Evolutionary conservation across 2,797 vertebrate species (phyloP), one percentile per base, ranked within the genome.

Genomic region (Aphelocoma californica): DNA sequence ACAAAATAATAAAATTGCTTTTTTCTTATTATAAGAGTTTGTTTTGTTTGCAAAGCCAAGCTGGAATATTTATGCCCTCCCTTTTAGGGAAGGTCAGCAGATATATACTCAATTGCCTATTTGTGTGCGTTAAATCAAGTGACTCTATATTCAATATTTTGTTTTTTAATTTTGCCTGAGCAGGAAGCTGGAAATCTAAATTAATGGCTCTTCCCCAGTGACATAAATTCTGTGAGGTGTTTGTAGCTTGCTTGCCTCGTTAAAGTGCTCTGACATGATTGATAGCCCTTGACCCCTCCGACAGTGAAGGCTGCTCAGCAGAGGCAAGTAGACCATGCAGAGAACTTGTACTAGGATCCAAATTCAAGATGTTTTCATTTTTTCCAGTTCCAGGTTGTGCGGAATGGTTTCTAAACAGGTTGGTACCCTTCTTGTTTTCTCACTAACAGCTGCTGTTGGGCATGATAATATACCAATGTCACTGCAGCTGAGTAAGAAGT

Each of bases 121-220:
- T 98, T 97, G 80, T 85, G 82, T 48, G 32, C 2, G 34, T 75
- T 98, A 97, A 97, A 97, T 97, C 96, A 97, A 93, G 88, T 0
- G 21, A 85, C 94, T 93, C 64, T 87, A 87, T 93, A 96, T 97
- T 96, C 97, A 97, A 93, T 97, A 97, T 96, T 97, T 97, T 97
- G 94, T 95, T 97, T 97, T 97, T 97, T 92, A 97, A 95, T 98
- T 98, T 97, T 97, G 81, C 77, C 94, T 91, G 93, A 97, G 91
- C 64, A 51, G 93, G 92, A 94, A 96, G 74, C 93, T 96, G 93
- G 96, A 95, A 94, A 95, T 96, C 78, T 93, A 95, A 95, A 97
- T 98, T 96, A 97, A 97, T 97, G 96, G 92, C 83, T 96, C 56
- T 96, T 97, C 93, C 73, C 38, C 23, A 50, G 86, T 87, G 96